phyloP scores from a whole-genome alignment of 2,113 vertebrate genomes.

The Epinephelus fuscoguttatus region DNA sequence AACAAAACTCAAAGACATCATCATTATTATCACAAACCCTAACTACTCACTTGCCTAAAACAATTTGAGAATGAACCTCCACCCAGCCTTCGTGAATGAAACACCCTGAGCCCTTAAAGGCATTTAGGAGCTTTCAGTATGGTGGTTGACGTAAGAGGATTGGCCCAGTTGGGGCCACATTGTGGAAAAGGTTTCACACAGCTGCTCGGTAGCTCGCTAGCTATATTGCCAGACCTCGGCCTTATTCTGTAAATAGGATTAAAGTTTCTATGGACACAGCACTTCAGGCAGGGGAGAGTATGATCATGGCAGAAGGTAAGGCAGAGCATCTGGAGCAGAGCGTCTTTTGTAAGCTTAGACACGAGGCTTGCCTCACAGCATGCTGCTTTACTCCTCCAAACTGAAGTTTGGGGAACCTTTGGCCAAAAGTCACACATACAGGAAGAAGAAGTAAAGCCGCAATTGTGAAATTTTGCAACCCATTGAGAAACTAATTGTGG shows the following conservation, averaged over 20 bases:
- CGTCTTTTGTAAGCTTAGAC: not conserved
- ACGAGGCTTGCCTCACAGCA: not conserved
- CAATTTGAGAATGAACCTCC: slow-evolving; percentile 40
- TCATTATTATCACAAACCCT: not conserved
- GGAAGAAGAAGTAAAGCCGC: slow-evolving; percentile 41
- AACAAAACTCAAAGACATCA: not conserved
- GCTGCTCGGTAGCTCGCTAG: slow-evolving; percentile 41
- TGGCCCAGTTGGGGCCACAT: slow-evolving; percentile 65
- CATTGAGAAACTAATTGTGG: slow-evolving; percentile 44
- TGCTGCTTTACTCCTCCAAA: not conserved
- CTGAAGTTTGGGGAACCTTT: not conserved
- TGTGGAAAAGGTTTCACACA: slow-evolving; percentile 58
- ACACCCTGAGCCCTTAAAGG: slow-evolving; percentile 56
- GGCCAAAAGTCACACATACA: not conserved
- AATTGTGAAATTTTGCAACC: slow-evolving; percentile 42
- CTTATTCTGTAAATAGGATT: slow-evolving; percentile 77
- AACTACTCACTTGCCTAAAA: not conserved
- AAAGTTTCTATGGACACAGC: slow-evolving; percentile 65
- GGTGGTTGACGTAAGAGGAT: slow-evolving; percentile 78
- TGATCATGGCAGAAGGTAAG: slow-evolving; percentile 14
- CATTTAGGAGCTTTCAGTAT: slow-evolving; percentile 63
- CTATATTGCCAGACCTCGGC: slow-evolving; percentile 48
- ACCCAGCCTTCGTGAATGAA: slow-evolving; percentile 49
- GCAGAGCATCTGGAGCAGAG: slow-evolving; percentile 43
- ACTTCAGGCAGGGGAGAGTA: slow-evolving; percentile 19